Evolutionary conservation across 2,113 vertebrate species (phyloP), one percentile per base, ranked within the genome.

Genomic region (Hippotragus niger): DNA sequence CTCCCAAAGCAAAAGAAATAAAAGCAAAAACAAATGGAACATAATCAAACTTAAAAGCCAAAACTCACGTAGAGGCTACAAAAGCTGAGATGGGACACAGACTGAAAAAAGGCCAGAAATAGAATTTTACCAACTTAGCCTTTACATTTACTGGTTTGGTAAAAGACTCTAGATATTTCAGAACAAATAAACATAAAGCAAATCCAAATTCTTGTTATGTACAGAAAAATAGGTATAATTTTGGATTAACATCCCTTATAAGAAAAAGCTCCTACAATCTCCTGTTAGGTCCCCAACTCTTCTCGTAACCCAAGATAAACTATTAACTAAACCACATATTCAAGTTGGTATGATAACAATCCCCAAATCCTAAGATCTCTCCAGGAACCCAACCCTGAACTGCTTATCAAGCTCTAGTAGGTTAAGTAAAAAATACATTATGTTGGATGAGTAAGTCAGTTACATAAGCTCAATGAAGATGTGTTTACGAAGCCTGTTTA

Each of bases 31-130:
- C 4, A 47, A 7, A 64, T 2, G 29, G 9, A 8, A 52, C 2
- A 10, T 29, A 5, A 29, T 7, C 13, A 2, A 47, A 13, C 13
- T 45, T 17, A 31, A 67, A 67, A 67, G 33, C 64, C n/a, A 67
- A 67, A 47, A 31, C 23, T 27, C 5, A 13, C 0, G 0, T 4
- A 47, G 62, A 3, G 0, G 10, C 45, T 23, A 2, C 4, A 13
- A 45, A 27, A 5, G 43, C 47, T 7, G 31, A 19, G 10, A 6
- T 0, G 57, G 52, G 33, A 5, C 4, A n/a, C 9, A 53, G 14
- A 36, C 6, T 6, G 45, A 19, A 33, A 40, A 25, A 25, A 29
- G 14, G 47, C n/a, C 27, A 78, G 31, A 10, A 33, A 40, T 0
- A n/a, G 17, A 62, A 11, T 29, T 43, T 62, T 47, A 21, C 10